Percentiles rank a stretch among this genome's conserved stretches.
Evolutionary conservation across 2,797 vertebrate species (phyloP).

Genomic region (Onychomys leucogaster): DNA sequence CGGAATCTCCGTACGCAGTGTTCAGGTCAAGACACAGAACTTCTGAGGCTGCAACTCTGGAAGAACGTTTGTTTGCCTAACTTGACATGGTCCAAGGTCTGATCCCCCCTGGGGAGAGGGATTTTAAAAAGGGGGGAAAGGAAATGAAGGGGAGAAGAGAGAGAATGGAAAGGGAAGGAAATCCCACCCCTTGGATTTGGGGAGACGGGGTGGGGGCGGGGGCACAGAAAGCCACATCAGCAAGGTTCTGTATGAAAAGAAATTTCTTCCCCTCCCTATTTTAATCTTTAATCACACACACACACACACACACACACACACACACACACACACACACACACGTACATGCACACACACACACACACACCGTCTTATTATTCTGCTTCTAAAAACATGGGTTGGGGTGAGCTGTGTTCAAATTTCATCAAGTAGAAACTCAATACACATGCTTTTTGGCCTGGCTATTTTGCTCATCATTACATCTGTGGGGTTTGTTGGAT

Average conservation of each 20-base stretch:
- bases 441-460: background rate
- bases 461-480: background rate
- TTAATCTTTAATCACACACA: background rate
- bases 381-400: background rate
- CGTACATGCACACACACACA: background rate
- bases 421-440: background rate
- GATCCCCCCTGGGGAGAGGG: background rate
- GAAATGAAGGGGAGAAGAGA: too few relatives aligned
- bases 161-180: too few relatives aligned
- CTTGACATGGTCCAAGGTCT: background rate
- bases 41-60: background rate
- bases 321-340: background rate
- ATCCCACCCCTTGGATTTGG: background rate
- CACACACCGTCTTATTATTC: background rate
- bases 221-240: background rate
- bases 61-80: background rate
- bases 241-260: background rate
- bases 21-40: background rate
- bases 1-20: background rate
- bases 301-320: too few relatives aligned
- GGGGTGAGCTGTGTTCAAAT: background rate
- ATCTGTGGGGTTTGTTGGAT: background rate
- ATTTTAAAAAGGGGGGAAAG: too few relatives aligned
- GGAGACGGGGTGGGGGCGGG: too few relatives aligned
- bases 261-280: background rate